These are phyloP conservation scores for Epicauta chinensis DNA, from an alignment of 1,140 invertebrate species.

Conservation along the genomic window DNA sequence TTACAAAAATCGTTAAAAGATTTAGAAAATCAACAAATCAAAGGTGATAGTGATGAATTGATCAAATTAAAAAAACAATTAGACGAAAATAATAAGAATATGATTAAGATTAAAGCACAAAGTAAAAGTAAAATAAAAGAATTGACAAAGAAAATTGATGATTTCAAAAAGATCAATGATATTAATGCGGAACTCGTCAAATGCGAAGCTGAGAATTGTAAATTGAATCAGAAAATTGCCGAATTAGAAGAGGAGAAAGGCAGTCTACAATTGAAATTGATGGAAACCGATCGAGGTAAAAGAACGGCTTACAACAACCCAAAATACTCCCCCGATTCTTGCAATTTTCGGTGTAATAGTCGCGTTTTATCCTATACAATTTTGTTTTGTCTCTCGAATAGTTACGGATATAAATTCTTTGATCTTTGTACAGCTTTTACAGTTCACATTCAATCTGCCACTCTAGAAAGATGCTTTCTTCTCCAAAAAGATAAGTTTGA, in stretches of 20 bases:
- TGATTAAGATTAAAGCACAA: conserved; percentile 77
- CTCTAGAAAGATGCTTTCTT: too few relatives aligned
- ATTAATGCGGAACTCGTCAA: conserved; percentile 60
- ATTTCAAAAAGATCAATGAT: conserved; percentile 67
- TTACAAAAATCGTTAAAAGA: conserved; percentile 40
- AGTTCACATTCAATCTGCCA: too few relatives aligned
- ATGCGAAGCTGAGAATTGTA: conserved; percentile 51
- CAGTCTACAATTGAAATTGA: conserved; percentile 35
- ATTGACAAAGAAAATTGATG: conserved; percentile 73
- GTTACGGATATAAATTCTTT: conserved; percentile 19
- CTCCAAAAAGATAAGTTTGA: too few relatives aligned
- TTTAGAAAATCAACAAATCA: conserved; percentile 42
- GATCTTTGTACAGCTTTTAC: background rate
- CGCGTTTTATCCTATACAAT: too few relatives aligned
- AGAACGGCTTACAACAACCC: too few relatives aligned
- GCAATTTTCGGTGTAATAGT: too few relatives aligned
- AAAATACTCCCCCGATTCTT: too few relatives aligned
- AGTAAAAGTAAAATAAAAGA: conserved; percentile 75
- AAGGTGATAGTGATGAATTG: conserved; percentile 40
- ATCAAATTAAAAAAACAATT: conserved; percentile 52
- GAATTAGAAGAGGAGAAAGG: conserved; percentile 81
- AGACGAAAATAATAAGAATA: conserved; percentile 70
- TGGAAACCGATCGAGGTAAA: conserved; percentile 28
- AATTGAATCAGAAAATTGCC: conserved; percentile 69
- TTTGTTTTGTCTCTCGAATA: too few relatives aligned